Evolutionary conservation across 1,140 invertebrate species (phyloP).

Genomic region (Centruroides sculpturatus): DNA sequence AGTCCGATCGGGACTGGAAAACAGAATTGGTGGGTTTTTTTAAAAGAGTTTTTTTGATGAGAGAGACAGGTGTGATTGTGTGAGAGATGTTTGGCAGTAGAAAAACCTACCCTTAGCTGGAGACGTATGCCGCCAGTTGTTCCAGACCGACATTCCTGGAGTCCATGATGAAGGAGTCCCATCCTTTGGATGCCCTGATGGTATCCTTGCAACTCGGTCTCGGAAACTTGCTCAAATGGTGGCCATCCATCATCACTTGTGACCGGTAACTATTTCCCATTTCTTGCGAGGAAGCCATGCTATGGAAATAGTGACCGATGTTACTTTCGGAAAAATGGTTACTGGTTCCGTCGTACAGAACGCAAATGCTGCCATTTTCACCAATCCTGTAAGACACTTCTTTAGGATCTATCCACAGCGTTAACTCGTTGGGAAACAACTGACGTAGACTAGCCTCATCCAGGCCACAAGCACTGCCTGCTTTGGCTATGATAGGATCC

Average conservation of each 20-base stretch:
- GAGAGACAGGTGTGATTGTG: too few species aligned
- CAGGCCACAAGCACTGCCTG: slow-evolving; percentile 40
- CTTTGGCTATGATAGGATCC: slow-evolving; percentile 46
- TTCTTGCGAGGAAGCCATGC: background rate
- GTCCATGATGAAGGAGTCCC: slow-evolving; percentile 10
- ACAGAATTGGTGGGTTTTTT: too few species aligned
- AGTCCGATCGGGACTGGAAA: too few species aligned
- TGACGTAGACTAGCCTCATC: slow-evolving; percentile 32
- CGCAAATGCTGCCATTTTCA: slow-evolving; percentile 52
- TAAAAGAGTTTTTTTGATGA: too few species aligned
- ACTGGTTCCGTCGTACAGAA: slow-evolving; percentile 36
- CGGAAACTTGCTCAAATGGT: too few species aligned
- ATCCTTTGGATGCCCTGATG: background rate
- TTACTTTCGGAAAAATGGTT: background rate
- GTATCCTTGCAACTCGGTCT: slow-evolving; percentile 9
- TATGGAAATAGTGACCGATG: background rate
- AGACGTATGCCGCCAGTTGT: slow-evolving; percentile 11
- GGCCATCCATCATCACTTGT: too few species aligned
- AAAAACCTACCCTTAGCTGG: slow-evolving; percentile 6
- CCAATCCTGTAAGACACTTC: slow-evolving; percentile 53
- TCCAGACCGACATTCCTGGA: slow-evolving; percentile 9
- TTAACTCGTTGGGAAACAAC: slow-evolving; percentile 47
- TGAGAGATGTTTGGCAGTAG: too few species aligned
- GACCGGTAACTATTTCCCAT: too few species aligned
- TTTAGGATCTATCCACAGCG: slow-evolving; percentile 52